Conservation (phyloP, 2,888 invertebrate species). For the Muschampia plurimacula region DNA sequence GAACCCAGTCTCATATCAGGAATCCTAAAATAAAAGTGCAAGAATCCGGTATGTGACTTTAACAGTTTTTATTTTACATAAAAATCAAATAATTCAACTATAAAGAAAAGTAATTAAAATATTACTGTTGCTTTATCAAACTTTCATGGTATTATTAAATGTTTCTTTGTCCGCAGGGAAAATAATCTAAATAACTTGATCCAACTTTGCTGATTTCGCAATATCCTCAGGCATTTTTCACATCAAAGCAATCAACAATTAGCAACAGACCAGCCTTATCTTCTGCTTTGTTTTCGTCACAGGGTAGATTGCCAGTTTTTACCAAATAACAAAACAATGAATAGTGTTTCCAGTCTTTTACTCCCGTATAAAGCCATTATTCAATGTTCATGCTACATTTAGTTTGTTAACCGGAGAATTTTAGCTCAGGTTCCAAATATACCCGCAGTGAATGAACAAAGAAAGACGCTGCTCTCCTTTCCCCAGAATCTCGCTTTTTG, state of each 20-base stretch:
- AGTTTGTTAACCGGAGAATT: too few species aligned
- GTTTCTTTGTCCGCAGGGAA: constrained; percentile 3
- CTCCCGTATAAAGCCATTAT: neutral
- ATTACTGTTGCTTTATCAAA: neutral
- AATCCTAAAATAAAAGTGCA: too few species aligned
- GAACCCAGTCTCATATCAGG: too few species aligned
- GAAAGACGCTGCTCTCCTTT: too few species aligned
- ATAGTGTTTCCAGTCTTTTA: neutral
- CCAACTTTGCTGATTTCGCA: constrained; percentile 17
- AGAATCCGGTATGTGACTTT: neutral
- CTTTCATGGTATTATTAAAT: constrained; percentile 2
- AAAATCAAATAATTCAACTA: neutral
- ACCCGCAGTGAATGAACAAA: too few species aligned
- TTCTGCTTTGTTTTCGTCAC: constrained; percentile 8
- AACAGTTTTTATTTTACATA: neutral
- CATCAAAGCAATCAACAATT: constrained; percentile 26
- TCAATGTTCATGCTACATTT: neutral
- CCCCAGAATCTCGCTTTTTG: too few species aligned
- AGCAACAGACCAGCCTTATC: constrained; percentile 7
- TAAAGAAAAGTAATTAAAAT: neutral
- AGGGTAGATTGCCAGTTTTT: neutral
- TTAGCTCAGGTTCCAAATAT: too few species aligned
- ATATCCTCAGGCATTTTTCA: constrained; percentile 19
- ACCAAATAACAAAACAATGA: neutral
- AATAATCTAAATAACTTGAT: constrained; percentile 11